Base-by-base conservation (phyloP, 2,113 vertebrate genomes). In the Tor tambroides region DNA sequence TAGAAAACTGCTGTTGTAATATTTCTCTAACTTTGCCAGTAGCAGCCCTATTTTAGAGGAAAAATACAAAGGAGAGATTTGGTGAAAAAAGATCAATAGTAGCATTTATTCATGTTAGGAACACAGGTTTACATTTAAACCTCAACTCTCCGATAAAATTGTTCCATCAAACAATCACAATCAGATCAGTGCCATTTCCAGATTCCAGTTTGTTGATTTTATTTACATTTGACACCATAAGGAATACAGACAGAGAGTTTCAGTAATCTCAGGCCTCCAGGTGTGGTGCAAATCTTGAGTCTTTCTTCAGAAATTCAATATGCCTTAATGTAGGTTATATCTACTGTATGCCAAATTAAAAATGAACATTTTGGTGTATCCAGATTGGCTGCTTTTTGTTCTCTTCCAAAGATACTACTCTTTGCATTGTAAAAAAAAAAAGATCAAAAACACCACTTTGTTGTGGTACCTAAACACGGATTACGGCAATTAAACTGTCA, bases 401-500 rank as follows among this genome's bases (percentile, higher is more conserved):
- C 15, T 1, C 4, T 17, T 28, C 15, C 15, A 51, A 77, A 77
- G 19, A 19, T 35, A 56, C 49, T 32, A 2, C 0, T 54, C 4
- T 54, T 54, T 32, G 28, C 17, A 32, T 78, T 3, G 75, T 23
- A 79, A 38, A 56, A 38, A 21, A 21, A 9, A 23, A 2, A 2
- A 23, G 7, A 19, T 3, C 3, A 23, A n/a, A n/a, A 38, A 72
- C 63, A 67, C 3, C 14, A 59, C 12, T n/a, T 38, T 46, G 12
- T 35, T 7, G 14, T 43, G 14, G 38, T 15, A 49, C 35, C n/a
- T 43, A 28, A 65, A 6, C 59, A 43, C 67, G 80, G 14, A 65
- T 65, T 10, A 81, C 2, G 38, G 28, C 61, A 69, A 28, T 83
- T 49, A 83, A 82, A 69, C 61, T 83, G 38, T 69, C 80, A 83